Base-by-base conservation (phyloP, 2,888 invertebrate species). In the Acanthacorydalis orientalis region DNA sequence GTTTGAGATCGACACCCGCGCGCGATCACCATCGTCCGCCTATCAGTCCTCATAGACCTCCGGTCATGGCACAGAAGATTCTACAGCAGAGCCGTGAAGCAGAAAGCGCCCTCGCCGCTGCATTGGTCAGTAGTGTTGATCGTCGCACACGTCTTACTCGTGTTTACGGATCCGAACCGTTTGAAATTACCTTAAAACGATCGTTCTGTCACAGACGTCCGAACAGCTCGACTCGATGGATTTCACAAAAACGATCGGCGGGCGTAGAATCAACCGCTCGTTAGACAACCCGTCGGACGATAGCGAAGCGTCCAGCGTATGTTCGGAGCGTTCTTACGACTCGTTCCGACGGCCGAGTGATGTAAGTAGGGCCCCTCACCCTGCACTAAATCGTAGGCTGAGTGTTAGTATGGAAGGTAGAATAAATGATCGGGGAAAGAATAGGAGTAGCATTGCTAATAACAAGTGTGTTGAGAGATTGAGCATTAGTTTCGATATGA, bases 271-370 rank as follows among this genome's bases (percentile, higher is more conserved):
- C n/a, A 57, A 64, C 54, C 53, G 64, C 37, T 63, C 65, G 1
- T 49, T 65, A 1, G 84, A 85, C 31, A 88, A 90, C 58, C 83
- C 82, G 58, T 83, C 82, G 11, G 84, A 84, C 56, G 90, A 91
- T 59, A 90, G 92, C 8, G 95, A 96, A 64, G 93, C 92, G 0
- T 95, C 93, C 43, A 93, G 92, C 60, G 84, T 96, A 10, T 93
- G 93, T 63, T 95, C 93, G 0, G 95, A 95, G 58, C 71, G 88
- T 31, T 89, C 89, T 45, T 78, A 84, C 55, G 87, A 89, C 63
- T 87, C 87, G 2, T 85, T 77, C 56, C 75, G 85, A 51, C 71
- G 87, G 55, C 80, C 77, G 35, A 78, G 83, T 56, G 89, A 90
- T 68, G 86, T 86, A 65, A 81, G 82, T 75, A 50, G 23, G 55